phyloP scores from a whole-genome alignment of 2,113 vertebrate genomes.

The Pardalotus punctatus region DNA sequence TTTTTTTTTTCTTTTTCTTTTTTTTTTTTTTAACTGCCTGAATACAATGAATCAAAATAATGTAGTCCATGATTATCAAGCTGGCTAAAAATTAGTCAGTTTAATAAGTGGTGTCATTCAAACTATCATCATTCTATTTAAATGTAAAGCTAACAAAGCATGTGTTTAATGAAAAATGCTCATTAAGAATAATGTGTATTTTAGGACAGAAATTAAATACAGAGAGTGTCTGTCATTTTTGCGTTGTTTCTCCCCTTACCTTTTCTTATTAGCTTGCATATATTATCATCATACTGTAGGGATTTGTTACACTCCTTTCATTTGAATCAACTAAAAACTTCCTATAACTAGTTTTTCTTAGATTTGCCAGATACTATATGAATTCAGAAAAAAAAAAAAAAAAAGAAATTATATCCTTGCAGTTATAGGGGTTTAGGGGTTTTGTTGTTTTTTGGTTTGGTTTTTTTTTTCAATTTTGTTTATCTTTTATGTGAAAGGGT shows the following conservation, averaged over 20 bases:
- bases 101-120: not conserved
- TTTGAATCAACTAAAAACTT: not conserved
- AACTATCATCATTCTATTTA: not conserved
- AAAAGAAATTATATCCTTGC: not conserved
- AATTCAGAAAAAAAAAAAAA: too few species aligned
- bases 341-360: not conserved
- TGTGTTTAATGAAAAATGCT: not conserved
- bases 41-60: not conserved
- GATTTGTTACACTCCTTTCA: not conserved
- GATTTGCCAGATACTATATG: not conserved
- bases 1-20: not conserved
- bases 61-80: not conserved
- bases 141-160: not conserved
- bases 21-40: not conserved
- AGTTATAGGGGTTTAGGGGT: fast-evolving
- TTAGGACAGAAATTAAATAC: not conserved
- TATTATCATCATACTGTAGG: not conserved
- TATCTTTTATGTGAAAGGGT: not conserved
- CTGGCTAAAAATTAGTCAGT: not conserved
- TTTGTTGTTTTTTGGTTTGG: not conserved
- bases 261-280: not conserved
- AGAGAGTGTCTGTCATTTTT: not conserved
- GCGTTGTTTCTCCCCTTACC: not conserved
- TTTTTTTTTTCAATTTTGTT: not conserved
- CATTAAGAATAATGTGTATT: not conserved